Conservation (phyloP, 2,888 invertebrate genomes). For the Leptinotarsa juncta region DNA sequence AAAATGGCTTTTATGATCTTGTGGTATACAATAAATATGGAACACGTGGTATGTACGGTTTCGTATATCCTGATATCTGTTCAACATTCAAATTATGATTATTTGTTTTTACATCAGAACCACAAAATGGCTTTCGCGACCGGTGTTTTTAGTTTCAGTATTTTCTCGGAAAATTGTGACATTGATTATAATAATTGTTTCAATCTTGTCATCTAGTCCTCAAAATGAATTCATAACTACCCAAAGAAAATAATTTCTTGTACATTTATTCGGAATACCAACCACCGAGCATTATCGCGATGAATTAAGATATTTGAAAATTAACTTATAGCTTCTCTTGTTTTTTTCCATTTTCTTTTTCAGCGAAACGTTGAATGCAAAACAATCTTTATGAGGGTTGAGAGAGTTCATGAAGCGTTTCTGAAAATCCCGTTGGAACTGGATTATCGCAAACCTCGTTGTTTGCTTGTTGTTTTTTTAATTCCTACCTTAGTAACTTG, state of each 20-base stretch:
- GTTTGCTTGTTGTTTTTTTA: slow-evolving; percentile 27
- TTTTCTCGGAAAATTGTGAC: too few species aligned
- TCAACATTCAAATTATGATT: too few species aligned
- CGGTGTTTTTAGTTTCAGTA: too few species aligned
- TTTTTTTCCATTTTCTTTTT: slow-evolving; percentile 21
- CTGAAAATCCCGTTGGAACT: slow-evolving; percentile 27
- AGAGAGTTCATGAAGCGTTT: slow-evolving; percentile 28
- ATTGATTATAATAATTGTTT: too few species aligned
- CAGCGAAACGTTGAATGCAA: slow-evolving; percentile 26
- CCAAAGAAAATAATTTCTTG: background rate
- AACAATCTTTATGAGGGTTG: slow-evolving; percentile 33
- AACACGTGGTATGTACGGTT: too few species aligned
- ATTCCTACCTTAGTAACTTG: slow-evolving; percentile 28
- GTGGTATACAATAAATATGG: too few species aligned
- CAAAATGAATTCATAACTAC: too few species aligned
- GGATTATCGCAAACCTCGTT: slow-evolving; percentile 28
- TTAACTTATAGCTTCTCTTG: background rate
- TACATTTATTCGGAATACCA: background rate
- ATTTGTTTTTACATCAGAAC: too few species aligned
- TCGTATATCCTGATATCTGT: too few species aligned
- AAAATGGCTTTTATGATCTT: too few species aligned
- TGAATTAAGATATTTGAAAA: background rate
- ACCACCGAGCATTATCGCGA: background rate
- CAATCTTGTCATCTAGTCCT: too few species aligned
- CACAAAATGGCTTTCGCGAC: too few species aligned